Evolutionary conservation across 2,797 vertebrate species (phyloP).

Genomic region (Hydrolagus colliei): DNA sequence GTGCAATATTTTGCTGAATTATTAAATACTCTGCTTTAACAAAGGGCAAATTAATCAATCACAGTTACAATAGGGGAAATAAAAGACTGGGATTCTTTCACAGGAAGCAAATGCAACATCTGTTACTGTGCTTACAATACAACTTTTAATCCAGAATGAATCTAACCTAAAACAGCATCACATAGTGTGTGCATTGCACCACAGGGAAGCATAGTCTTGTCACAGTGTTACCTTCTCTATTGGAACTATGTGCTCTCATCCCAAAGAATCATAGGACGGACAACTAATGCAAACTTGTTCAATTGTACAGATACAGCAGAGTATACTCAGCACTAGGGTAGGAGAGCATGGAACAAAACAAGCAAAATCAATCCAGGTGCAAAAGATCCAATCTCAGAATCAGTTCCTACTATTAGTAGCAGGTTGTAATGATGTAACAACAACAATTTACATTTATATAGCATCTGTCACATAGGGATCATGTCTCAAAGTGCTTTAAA

Average conservation of each 20-base stretch:
- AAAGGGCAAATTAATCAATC: constrained; percentile 28
- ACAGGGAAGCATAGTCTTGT: not conserved
- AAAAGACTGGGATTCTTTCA: not conserved
- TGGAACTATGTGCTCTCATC: too few relatives aligned
- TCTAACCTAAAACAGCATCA: not conserved
- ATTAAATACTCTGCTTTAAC: constrained; percentile 12
- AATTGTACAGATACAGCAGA: not conserved
- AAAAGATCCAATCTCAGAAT: too few relatives aligned
- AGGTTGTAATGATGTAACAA: too few relatives aligned
- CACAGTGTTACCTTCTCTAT: too few relatives aligned
- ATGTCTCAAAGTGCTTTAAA: too few relatives aligned
- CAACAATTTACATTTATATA: too few relatives aligned
- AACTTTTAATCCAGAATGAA: not conserved
- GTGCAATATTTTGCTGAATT: not conserved
- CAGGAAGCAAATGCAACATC: not conserved
- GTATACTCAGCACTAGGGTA: not conserved
- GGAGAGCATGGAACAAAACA: not conserved
- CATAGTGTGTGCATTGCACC: not conserved
- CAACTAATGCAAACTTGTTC: not conserved
- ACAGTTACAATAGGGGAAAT: not conserved
- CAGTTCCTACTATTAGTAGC: too few relatives aligned
- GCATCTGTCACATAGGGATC: too few relatives aligned
- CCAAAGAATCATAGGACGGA: too few relatives aligned
- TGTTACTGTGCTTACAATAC: not conserved
- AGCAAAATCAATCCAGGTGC: too few relatives aligned